phyloP scores from a whole-genome alignment of 2,797 vertebrate genomes.

The Anguilla pacifica region DNA sequence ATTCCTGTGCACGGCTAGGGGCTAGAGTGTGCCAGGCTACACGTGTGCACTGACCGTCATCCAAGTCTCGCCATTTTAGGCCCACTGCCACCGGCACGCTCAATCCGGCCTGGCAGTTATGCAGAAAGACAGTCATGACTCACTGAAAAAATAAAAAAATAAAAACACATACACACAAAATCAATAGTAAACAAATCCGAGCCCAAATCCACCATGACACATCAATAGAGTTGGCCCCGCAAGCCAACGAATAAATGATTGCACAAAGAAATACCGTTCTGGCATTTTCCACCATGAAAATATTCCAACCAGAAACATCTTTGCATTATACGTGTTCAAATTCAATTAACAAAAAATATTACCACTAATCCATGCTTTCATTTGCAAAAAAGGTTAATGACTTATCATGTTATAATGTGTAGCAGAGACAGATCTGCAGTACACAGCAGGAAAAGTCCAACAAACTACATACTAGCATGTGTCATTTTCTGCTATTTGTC shows the following conservation, averaged over 20 bases:
- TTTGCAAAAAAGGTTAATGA: not conserved
- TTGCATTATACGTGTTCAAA: not conserved
- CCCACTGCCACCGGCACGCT: not conserved
- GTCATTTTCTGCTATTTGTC: not conserved
- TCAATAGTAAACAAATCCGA: conserved; percentile 13
- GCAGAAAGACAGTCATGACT: conserved; percentile 18
- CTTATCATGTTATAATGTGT: not conserved
- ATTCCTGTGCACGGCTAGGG: conserved; percentile 14
- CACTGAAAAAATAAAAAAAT: not conserved
- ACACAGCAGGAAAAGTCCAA: not conserved
- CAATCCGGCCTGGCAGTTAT: conserved; percentile 16
- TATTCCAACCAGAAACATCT: not conserved
- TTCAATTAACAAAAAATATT: not conserved
- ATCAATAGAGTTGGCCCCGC: not conserved
- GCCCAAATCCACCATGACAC: not conserved
- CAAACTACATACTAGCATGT: not conserved
- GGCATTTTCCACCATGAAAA: not conserved
- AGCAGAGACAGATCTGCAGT: not conserved
- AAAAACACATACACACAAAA: not conserved
- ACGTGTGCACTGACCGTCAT: not conserved
- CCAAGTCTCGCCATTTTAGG: not conserved
- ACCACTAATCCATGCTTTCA: not conserved
- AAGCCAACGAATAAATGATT: not conserved
- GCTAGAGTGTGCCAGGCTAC: conserved; percentile 32
- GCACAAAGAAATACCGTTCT: not conserved